Conservation (phyloP, 2,888 invertebrate genomes). For the Lasioglossum leucozonium region DNA sequence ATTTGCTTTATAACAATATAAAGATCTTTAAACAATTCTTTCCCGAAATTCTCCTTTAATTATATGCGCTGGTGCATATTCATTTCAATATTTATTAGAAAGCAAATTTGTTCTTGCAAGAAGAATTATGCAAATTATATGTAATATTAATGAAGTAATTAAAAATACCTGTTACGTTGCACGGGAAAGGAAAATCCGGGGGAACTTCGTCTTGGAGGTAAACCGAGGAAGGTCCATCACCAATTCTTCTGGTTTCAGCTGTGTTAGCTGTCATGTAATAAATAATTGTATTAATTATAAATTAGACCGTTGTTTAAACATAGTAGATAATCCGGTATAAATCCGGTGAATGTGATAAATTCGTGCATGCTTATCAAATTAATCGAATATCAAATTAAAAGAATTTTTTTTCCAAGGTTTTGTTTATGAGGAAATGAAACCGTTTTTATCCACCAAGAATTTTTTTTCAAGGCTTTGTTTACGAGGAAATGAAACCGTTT, state of each 20-base stretch:
- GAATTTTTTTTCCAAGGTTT: too few relatives aligned
- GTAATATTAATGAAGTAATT: neutral
- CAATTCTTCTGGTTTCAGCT: neutral
- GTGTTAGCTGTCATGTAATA: neutral
- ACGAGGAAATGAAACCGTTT: too few relatives aligned
- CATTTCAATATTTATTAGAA: too few relatives aligned
- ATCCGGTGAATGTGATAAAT: too few relatives aligned
- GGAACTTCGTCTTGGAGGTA: constrained; percentile 67
- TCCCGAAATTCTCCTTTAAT: neutral
- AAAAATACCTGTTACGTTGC: constrained; percentile 76
- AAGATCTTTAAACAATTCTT: neutral
- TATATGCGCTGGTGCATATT: neutral
- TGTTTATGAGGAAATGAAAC: too few relatives aligned
- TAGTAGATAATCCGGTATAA: too few relatives aligned
- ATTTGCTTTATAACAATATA: too few relatives aligned
- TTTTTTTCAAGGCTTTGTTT: too few relatives aligned
- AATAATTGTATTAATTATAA: neutral
- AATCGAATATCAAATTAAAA: too few relatives aligned
- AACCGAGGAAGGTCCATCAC: neutral
- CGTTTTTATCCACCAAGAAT: too few relatives aligned
- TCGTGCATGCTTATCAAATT: too few relatives aligned
- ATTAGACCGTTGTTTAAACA: neutral
- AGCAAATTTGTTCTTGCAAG: neutral
- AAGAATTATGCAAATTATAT: neutral
- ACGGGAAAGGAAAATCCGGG: constrained; percentile 74